Evolutionary conservation across 2,888 invertebrate species (phyloP).

Genomic region (Campoplex nolae): DNA sequence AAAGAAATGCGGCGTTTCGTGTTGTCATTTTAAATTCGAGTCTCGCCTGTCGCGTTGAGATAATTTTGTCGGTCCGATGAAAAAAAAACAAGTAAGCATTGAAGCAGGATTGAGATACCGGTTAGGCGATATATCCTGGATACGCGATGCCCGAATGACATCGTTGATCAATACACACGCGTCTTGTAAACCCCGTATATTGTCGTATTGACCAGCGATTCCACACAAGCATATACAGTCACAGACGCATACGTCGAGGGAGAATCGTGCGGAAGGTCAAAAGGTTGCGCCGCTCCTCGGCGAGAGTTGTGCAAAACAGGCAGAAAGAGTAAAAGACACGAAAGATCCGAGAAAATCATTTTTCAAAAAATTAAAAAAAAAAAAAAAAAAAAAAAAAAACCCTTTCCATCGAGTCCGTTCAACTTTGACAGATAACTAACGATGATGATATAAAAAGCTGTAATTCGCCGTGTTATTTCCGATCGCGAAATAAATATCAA

Average conservation of each 20-base stretch:
- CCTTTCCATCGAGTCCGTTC: neutral
- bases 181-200: conserved; percentile 67
- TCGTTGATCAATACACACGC: conserved; percentile 69
- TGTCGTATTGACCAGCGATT: conserved; percentile 72
- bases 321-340: conserved; percentile 4
- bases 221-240: conserved; percentile 51
- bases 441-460: too few relatives aligned
- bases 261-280: conserved; percentile 70
- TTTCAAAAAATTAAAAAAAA: neutral
- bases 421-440: neutral
- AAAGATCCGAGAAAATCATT: neutral
- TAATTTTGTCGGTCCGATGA: neutral
- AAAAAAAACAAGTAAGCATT: neutral
- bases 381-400: neutral
- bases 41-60: neutral
- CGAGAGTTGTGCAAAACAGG: conserved; percentile 23
- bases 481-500: neutral
- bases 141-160: conserved; percentile 36
- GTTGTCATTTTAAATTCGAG: neutral
- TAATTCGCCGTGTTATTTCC: neutral
- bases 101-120: neutral
- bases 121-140: neutral
- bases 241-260: conserved; percentile 12
- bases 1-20: neutral
- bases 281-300: conserved; percentile 71